Base-by-base conservation (phyloP, 2,888 invertebrate species). In the Tanypteryx hageni region DNA sequence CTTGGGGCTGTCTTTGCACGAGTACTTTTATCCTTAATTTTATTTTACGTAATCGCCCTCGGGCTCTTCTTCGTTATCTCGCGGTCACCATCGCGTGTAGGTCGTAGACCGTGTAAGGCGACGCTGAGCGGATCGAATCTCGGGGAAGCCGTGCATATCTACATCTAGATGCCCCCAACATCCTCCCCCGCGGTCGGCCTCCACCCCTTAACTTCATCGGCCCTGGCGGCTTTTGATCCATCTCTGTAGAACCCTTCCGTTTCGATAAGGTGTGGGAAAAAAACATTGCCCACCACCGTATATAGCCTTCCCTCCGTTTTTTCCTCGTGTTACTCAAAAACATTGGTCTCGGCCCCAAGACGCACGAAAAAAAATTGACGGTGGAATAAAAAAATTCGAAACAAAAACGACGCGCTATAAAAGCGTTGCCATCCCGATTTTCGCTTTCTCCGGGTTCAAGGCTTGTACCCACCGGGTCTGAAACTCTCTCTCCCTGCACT, bases 371-470 rank as follows among this genome's bases (percentile, higher is more conserved):
- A 44, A 83, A 11, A 64, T 83, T 44, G 57, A 83, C 83, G 64
- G n/a, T 57, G 57, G 18, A 16, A 5, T 31, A 11, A 11, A 31
- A 10, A 44, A 44, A 56, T 11, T 14, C 8, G n/a, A 57, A 84
- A 57, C 84, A 58, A 44, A 16, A 83, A 18, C 16, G 16, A 31
- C 44, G 9, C 57, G 18, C 84, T 57, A 18, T 58, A 56, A n/a
- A 44, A 84, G 57, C 57, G 57, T 84, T 56, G 22, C 57, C 58
- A 57, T 58, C 58, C n/a, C 8, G 8, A 57, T n/a, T 85, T 85
- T 85, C 83, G 57, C 85, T 85, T 58, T 85, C 85, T 85, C 85
- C 57, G 85, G 58, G 85, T 85, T 85, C 85, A 85, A 58, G 85
- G 85, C 85, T 84, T 57, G 44, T 56, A 10, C 1, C 76, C 10